Conservation (phyloP, 2,888 invertebrate genomes). For the Notodonta ziczac region DNA sequence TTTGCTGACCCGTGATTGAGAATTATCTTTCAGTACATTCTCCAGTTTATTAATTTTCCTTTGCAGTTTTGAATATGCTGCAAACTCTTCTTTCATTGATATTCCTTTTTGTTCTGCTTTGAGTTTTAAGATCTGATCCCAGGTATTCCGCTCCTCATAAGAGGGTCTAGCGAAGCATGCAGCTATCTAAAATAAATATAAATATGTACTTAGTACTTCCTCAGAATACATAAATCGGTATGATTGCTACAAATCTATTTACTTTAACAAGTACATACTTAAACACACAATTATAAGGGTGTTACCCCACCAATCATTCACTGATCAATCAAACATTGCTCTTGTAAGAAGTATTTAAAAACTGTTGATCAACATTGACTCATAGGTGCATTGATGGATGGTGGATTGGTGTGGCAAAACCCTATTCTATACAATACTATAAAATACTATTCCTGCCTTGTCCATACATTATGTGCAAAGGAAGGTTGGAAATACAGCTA, state of each 20-base stretch:
- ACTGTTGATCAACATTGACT: no score
- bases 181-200: constrained; percentile 69
- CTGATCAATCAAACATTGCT: no score
- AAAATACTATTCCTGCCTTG: no score
- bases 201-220: background rate
- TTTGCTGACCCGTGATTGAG: constrained; percentile 67
- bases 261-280: no score
- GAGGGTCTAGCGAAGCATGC: constrained; percentile 77
- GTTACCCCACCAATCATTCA: no score
- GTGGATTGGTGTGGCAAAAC: no score
- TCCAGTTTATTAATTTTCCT: constrained; percentile 84
- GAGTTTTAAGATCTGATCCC: constrained; percentile 67
- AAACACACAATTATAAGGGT: no score
- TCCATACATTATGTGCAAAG: no score
- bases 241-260: background rate
- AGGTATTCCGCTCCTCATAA: constrained; percentile 67
- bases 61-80: constrained; percentile 84
- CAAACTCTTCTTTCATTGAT: constrained; percentile 85
- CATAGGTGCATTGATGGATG: no score
- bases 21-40: constrained; percentile 67
- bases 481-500: no score
- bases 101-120: constrained; percentile 76
- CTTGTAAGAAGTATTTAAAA: no score
- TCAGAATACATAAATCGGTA: constrained; percentile 3
- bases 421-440: no score